Evolutionary conservation across 2,888 invertebrate species (phyloP), one percentile per base, ranked within the genome.

Genomic region (Chloroclysta siterata): DNA sequence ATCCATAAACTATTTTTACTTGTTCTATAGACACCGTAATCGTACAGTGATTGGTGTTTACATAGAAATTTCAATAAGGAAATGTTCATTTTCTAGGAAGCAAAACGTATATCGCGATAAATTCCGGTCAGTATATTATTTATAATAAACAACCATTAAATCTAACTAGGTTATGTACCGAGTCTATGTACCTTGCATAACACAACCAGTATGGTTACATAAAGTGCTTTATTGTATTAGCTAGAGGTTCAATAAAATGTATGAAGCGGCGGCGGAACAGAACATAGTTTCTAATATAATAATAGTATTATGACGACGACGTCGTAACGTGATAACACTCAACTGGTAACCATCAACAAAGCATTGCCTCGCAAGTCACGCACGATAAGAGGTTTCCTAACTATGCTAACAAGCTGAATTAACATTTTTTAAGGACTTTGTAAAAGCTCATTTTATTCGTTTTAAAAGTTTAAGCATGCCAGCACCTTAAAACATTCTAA

Each of bases 261-360:
- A 60, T 52, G 33, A 47, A 33, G 39, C 55, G 42, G 42, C 5
- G 22, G 54, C 15, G 22, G 5, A 8, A 53, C 50, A 48, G 17
- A 60, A 36, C 48, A 42, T 56, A 39, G 55, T 60, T 56, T 44
- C 29, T 17, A 55, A 52, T 59, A 11, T 10, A 3, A 60, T 55
- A 56, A 59, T 63, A 29, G 50, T 53, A 55, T 53, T 65, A 14
- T 33, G 41, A 58, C 46, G 48, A 51, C 60, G 46, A 61, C 44
- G 48, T 53, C 44, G 44, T n/a, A 14, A 65, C 65, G 65, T 61
- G 65, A 65, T 61, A 65, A 53, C 33, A 57, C 17, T 65, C 57
- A 22, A 22, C 22, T 22, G n/a, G 22, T 22, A 22, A 22, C 22
- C 22, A 22, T 22, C 22, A 22, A 22, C 22, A 22, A 22, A 22